A percentile compares a stretch with the other conserved stretches of the same genome.
phyloP scores from a whole-genome alignment of 2,797 vertebrate species.

The Echiichthys vipera region DNA sequence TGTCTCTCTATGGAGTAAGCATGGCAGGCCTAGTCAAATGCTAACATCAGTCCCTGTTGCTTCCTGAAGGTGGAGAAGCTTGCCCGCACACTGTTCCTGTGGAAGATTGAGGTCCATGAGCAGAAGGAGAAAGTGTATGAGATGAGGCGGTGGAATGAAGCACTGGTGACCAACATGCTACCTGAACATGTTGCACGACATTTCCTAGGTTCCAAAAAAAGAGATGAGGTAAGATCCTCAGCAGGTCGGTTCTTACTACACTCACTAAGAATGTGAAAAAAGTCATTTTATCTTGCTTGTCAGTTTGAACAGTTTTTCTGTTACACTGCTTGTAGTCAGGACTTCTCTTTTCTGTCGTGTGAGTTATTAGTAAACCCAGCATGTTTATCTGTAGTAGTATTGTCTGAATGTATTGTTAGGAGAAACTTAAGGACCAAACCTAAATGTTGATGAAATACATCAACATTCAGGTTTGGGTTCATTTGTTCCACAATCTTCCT shows the following conservation, averaged over 20 bases:
- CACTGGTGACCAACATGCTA: conserved; percentile 96
- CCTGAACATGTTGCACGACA: conserved; percentile 94
- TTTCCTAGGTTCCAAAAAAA: conserved; percentile 95
- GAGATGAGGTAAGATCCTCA: conserved; percentile 88
- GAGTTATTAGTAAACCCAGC: not conserved
- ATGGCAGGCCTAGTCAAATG: not conserved
- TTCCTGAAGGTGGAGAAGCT: conserved; percentile 91
- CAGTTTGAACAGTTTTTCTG: not conserved
- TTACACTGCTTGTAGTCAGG: too few relatives aligned
- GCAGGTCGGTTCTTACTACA: not conserved
- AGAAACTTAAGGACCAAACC: too few relatives aligned
- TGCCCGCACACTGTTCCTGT: conserved; percentile 92
- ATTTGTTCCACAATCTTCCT: not conserved
- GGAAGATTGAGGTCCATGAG: conserved; percentile 96
- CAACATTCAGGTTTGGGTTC: not conserved
- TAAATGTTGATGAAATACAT: too few relatives aligned
- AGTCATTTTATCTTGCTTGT: not conserved
- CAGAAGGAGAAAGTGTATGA: conserved; percentile 97
- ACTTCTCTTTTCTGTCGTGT: not conserved
- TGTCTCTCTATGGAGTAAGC: too few relatives aligned
- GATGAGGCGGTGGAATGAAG: conserved; percentile 97
- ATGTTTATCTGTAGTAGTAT: not conserved
- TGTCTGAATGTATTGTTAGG: too few relatives aligned
- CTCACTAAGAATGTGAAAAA: not conserved
- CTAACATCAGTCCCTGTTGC: conserved; percentile 5